A percentile compares a stretch with the other conserved stretches of the same genome.
Evolutionary conservation across 2,888 invertebrate genomes (phyloP).

Genomic region (Drosophila pseudotakahashii): DNA sequence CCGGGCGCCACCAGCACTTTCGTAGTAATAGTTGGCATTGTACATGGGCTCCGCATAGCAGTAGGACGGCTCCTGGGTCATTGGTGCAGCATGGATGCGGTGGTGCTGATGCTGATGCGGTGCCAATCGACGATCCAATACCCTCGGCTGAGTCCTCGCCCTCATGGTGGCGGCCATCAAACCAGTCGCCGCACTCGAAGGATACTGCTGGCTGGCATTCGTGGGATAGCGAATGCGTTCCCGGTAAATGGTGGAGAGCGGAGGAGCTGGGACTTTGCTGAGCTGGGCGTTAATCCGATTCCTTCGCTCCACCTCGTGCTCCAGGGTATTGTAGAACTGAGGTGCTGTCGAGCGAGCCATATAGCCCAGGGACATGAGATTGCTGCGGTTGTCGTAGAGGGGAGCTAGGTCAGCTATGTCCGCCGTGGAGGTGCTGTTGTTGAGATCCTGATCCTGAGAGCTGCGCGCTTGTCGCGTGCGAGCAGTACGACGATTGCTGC

Average conservation of each 20-base stretch:
- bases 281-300: conserved; percentile 83
- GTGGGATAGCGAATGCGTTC: conserved; percentile 81
- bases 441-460: conserved; percentile 63
- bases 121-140: conserved; percentile 79
- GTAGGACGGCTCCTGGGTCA: conserved; percentile 80
- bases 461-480: conserved; percentile 62
- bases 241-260: conserved; percentile 81
- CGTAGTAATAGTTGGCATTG: conserved; percentile 92
- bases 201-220: conserved; percentile 72
- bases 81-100: conserved; percentile 77
- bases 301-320: conserved; percentile 83
- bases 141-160: conserved; percentile 82
- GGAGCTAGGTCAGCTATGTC: conserved; percentile 78
- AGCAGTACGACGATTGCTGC: conserved; percentile 42
- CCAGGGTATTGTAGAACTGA: conserved; percentile 81
- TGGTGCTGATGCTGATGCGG: conserved; percentile 73
- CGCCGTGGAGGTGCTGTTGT: conserved; percentile 71
- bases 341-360: conserved; percentile 68
- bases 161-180: conserved; percentile 74
- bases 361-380: conserved; percentile 82
- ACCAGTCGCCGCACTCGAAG: conserved; percentile 70
- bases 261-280: conserved; percentile 67
- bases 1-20: conserved; percentile 84
- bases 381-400: conserved; percentile 82
- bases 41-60: conserved; percentile 89